Conservation (phyloP, 92 coral and sea anemone genomes). For the Montipora capitata region DNA sequence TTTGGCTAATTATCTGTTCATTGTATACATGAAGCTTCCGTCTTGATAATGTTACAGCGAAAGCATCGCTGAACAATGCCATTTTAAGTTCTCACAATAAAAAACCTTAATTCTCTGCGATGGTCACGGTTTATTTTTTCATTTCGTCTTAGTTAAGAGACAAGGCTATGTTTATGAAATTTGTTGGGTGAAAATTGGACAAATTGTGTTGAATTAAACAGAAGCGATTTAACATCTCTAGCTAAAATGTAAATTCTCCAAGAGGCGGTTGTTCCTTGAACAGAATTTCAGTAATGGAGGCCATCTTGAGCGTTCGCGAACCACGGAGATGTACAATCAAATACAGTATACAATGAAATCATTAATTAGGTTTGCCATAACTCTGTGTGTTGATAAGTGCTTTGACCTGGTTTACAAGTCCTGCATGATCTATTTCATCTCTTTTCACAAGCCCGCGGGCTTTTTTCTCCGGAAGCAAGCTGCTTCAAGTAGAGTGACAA, state of each 20-base stretch:
- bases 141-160: too few relatives aligned
- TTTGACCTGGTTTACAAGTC: background rate
- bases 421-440: background rate
- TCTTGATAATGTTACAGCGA: background rate
- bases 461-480: constrained; percentile 12
- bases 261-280: background rate
- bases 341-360: too few relatives aligned
- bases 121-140: too few relatives aligned
- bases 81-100: too few relatives aligned
- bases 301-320: background rate
- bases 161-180: too few relatives aligned
- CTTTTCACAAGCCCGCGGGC: background rate
- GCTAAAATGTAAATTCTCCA: too few relatives aligned
- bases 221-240: too few relatives aligned
- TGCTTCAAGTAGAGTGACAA: constrained; percentile 23
- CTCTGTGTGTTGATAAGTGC: background rate
- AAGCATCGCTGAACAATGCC: background rate
- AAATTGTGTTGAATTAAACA: too few relatives aligned
- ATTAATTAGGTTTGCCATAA: background rate
- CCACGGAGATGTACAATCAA: background rate
- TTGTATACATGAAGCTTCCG: too few relatives aligned
- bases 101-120: too few relatives aligned
- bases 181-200: too few relatives aligned
- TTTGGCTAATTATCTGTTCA: background rate
- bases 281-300: background rate